Evolutionary conservation across 1,140 invertebrate genomes (phyloP).

Genomic region (Drosophila mojavensis): DNA sequence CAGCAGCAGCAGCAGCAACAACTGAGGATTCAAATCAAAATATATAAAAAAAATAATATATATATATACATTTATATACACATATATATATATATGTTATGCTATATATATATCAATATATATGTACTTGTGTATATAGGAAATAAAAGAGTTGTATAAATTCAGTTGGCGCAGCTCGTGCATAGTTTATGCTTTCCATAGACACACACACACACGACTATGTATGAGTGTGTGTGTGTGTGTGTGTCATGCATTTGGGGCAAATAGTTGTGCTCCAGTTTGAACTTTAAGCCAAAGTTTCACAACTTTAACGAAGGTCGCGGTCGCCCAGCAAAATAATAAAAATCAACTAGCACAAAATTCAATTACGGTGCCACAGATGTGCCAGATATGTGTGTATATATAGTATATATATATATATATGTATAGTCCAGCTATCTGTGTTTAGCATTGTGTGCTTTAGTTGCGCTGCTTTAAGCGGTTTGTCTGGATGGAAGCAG

Average conservation of each 20-base stretch:
- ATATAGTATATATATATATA: conserved; percentile 6
- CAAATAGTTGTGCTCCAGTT: conserved; percentile 83
- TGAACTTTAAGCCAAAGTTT: conserved; percentile 80
- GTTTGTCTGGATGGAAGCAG: neutral
- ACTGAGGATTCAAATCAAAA: conserved; percentile 65
- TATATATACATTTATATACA: conserved; percentile 44
- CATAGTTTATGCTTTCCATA: conserved; percentile 61
- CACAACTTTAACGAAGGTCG: conserved; percentile 78
- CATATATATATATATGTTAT: conserved; percentile 18
- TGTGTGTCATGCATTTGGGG: conserved; percentile 60
- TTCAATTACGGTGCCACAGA: conserved; percentile 57
- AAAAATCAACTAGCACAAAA: conserved; percentile 50
- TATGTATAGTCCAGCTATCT: neutral
- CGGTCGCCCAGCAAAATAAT: conserved; percentile 54
- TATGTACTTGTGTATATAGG: neutral
- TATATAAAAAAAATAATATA: conserved; percentile 22
- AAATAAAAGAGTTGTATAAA: conserved; percentile 67
- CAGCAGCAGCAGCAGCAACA: conserved; percentile 11
- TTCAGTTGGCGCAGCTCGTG: conserved; percentile 45
- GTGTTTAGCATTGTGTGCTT: conserved; percentile 24
- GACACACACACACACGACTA: conserved; percentile 15
- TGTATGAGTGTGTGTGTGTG: no score
- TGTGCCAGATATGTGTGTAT: conserved; percentile 17
- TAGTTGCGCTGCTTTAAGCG: conserved; percentile 5
- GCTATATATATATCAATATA: neutral